Percentiles rank a stretch among this genome's conserved stretches.
phyloP scores from a whole-genome alignment of 2,113 vertebrate species.

The Cyrtonyx montezumae region DNA sequence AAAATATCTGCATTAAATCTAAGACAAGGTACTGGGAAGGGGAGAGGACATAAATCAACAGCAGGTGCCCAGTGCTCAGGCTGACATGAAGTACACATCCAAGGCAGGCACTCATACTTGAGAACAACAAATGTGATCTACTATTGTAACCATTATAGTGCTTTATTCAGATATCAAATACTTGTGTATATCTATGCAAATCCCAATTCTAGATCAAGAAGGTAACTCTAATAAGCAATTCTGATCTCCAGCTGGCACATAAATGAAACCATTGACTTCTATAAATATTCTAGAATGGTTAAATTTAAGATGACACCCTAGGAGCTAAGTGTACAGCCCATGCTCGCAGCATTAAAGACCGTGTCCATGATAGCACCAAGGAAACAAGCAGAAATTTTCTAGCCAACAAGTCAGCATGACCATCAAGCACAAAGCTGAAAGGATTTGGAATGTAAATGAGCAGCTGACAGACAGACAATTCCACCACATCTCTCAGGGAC shows the following conservation, averaged over 20 bases:
- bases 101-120: not conserved
- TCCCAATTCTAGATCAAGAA: not conserved
- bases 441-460: not conserved
- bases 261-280: not conserved
- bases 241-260: not conserved
- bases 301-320: not conserved
- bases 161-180: not conserved
- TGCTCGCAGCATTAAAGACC: rapidly evolving
- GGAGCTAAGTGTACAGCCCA: not conserved
- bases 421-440: not conserved
- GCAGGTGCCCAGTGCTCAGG: not conserved
- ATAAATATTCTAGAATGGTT: not conserved
- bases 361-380: not conserved
- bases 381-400: not conserved
- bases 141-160: not conserved
- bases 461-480: not conserved
- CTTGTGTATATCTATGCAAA: not conserved
- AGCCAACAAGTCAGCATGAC: not conserved
- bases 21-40: not conserved
- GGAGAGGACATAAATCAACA: not conserved
- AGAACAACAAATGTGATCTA: not conserved
- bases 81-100: not conserved
- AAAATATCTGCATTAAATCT: not conserved
- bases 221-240: not conserved
- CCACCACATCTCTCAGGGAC: not conserved